Evolutionary conservation across 2,797 vertebrate genomes (phyloP).

Genomic region (Enteromius thamalakanensis): DNA sequence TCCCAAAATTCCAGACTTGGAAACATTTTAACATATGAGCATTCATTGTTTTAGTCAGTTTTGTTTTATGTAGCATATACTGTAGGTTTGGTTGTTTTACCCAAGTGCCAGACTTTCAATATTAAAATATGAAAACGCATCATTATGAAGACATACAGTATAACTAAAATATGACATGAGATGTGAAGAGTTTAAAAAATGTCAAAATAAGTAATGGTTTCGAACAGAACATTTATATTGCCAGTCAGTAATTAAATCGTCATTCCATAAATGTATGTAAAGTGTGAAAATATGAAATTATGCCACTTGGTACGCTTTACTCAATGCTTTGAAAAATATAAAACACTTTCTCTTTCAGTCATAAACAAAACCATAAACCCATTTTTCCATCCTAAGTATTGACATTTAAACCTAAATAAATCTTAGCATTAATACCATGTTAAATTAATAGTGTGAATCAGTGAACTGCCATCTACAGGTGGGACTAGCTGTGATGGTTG

Average conservation of each 20-base stretch:
- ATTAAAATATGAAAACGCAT: neutral
- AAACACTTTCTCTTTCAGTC: too few species aligned
- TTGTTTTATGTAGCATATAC: neutral
- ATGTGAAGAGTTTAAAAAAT: neutral
- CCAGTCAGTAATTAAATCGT: neutral
- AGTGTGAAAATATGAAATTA: neutral
- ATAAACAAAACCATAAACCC: neutral
- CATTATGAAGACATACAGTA: neutral
- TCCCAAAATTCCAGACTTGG: neutral
- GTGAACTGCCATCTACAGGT: neutral
- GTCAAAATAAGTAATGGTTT: neutral
- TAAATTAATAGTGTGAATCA: neutral
- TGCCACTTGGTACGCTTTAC: neutral
- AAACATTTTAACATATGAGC: neutral
- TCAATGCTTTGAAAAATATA: neutral
- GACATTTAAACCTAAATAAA: neutral
- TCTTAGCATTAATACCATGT: neutral
- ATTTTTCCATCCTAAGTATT: neutral
- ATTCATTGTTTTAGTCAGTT: neutral
- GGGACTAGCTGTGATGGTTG: conserved; percentile 40
- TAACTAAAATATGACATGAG: neutral
- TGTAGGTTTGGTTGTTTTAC: neutral
- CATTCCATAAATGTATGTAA: neutral
- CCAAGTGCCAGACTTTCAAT: neutral
- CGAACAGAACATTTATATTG: neutral